phyloP scores from a whole-genome alignment of 2,888 invertebrate species.

The Mythimna albipuncta region DNA sequence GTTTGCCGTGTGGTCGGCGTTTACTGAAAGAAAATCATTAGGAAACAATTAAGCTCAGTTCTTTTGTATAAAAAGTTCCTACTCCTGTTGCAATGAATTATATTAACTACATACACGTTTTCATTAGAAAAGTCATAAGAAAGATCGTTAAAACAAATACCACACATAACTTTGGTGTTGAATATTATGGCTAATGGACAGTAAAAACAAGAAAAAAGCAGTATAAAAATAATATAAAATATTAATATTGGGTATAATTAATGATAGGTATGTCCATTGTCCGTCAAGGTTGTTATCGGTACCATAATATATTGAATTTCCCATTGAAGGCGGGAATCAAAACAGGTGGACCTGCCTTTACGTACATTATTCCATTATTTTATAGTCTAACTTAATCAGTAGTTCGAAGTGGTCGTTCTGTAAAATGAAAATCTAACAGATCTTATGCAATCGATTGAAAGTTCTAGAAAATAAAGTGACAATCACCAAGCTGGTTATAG shows the following conservation, averaged over 20 bases:
- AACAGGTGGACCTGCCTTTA: constrained; percentile 27
- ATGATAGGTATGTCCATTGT: not conserved
- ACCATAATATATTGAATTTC: constrained; percentile 18
- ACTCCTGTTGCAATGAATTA: not conserved
- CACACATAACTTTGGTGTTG: not conserved
- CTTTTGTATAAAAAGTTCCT: not conserved
- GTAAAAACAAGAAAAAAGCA: constrained; percentile 9
- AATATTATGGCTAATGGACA: constrained; percentile 12
- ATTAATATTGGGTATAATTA: no score
- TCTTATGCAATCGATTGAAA: not conserved
- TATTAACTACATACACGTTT: not conserved
- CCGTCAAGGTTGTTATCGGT: constrained; percentile 18
- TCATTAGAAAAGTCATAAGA: not conserved
- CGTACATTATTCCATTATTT: not conserved
- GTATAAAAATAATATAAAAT: not conserved
- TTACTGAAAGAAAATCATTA: constrained; percentile 25
- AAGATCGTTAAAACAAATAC: not conserved
- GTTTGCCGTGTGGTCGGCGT: constrained; percentile 14
- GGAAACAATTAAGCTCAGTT: constrained; percentile 17
- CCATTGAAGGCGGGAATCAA: constrained; percentile 24
- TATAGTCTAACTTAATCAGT: constrained; percentile 9
- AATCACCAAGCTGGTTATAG: not conserved
- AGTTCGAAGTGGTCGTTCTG: not conserved
- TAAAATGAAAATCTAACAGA: not conserved
- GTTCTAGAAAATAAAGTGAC: not conserved